Evolutionary conservation across 2,797 vertebrate genomes (phyloP), one percentile per base, ranked within the genome.

Genomic region (Poliocrania exsul): DNA sequence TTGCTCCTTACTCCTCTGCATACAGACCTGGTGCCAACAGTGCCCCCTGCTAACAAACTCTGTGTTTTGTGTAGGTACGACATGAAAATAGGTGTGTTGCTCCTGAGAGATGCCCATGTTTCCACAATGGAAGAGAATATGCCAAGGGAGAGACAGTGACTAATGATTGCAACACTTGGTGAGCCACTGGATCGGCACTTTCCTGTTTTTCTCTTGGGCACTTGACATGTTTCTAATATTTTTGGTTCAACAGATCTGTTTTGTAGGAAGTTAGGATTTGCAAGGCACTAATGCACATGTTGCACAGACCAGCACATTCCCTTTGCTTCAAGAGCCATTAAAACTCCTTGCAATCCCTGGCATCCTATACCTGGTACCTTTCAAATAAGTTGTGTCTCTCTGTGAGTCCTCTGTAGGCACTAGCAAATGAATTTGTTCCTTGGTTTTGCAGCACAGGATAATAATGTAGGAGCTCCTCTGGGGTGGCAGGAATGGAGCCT

Each of bases 91-190:
- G 97, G 65, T 99, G 99, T 82, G 98, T 99, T 93, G 83, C 97
- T 80, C 98, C 98, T 28, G 98, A 99, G 51, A 98, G 98, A 78
- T 99, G 99, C 92, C 99, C 99, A 1, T 99, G 99, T 98, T 99
- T 98, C 97, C 98, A 99, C 96, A 99, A 99, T 26, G 99, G 99
- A 97, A 98, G 92, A 73, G 98, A 98, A 21, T 99, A 99, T 11
- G 81, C 97, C 80, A 98, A 98, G 0, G 99, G 99, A 83, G 97
- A 98, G 78, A 97, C 66, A 0, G 98, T 99, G 92, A 97, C 95
- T 20, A 97, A 98, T 3, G 98, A 98, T 94, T 99, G 99, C 97
- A 99, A 99, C 96, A 99, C 98, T 37, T 99, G 99, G 99, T 99
- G 97, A 98, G 98, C 29, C 47, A 47, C 26, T 62, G 26, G 14